Evolutionary conservation across 1,140 invertebrate genomes (phyloP).

Genomic region (Chymomyza costata): DNA sequence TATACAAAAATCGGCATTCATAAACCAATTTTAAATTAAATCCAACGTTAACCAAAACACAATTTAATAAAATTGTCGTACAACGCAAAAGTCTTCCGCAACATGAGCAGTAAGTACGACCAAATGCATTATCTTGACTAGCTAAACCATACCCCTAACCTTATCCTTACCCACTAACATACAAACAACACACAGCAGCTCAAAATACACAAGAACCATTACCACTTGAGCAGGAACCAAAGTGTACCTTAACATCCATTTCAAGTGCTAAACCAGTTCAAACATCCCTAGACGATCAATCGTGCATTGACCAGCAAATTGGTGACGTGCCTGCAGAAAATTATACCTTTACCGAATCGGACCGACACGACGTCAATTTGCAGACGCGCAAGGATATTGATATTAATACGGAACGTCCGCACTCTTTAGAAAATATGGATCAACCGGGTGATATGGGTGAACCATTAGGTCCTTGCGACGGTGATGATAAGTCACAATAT

Average conservation of each 20-base stretch:
- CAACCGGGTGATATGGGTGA: slow-evolving; percentile 11
- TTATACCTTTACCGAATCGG: slow-evolving; percentile 3
- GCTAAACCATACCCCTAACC: slow-evolving; percentile 1
- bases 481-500: neutral
- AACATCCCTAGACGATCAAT: slow-evolving; percentile 3
- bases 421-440: slow-evolving; percentile 35
- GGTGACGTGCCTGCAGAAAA: slow-evolving; percentile 27
- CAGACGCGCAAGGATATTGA: slow-evolving; percentile 30
- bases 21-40: neutral
- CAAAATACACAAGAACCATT: neutral
- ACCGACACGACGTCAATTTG: slow-evolving; percentile 16
- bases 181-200: slow-evolving; percentile 2
- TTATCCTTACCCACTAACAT: neutral
- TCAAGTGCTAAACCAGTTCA: neutral
- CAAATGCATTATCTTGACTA: neutral
- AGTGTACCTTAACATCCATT: neutral
- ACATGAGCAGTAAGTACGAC: slow-evolving; percentile 67
- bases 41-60: slow-evolving; percentile 12
- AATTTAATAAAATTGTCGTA: slow-evolving; percentile 4
- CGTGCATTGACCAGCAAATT: slow-evolving; percentile 21
- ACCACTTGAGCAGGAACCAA: neutral
- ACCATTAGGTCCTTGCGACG: slow-evolving; percentile 19
- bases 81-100: slow-evolving; percentile 41
- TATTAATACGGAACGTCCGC: slow-evolving; percentile 22
- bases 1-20: neutral